Evolutionary conservation across 2,113 vertebrate genomes (phyloP), one percentile per base, ranked within the genome.

Genomic region (Nibea albiflora): DNA sequence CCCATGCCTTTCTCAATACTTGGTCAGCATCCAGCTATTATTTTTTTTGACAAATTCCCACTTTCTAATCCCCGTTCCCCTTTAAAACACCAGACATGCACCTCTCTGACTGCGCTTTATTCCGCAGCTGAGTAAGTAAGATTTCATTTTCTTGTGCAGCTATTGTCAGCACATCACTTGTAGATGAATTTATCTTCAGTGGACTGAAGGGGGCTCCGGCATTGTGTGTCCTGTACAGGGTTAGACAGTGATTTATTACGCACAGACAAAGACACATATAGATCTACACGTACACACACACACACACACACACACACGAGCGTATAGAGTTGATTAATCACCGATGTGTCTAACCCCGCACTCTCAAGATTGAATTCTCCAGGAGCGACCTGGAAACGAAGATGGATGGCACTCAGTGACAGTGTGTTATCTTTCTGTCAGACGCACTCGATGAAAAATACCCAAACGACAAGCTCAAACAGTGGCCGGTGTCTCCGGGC

Each of bases 361-460:
- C 90, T 89, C 90, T 88, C 28, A 15, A 88, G 90, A 88, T 85
- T 92, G 88, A 91, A 92, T 93, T 93, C 83, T 88, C 83, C 80
- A 57, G 84, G 63, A 91, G 90, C 69, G 44, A 87, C 88, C 80
- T 88, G 90, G 90, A 89, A 90, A 93, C 81, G 57, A 92, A 93
- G 92, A 94, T 78, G 85, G 89, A 93, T 90, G 89, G 62, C 24
- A 9, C 76, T 46, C 66, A 6, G 60, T 87, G 92, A 90, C 89
- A 83, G 76, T n/a, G 53, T 86, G 90, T 92, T 93, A 93, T 93
- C 88, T 92, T 85, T 92, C 80, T 87, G 92, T 92, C 92, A 85
- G 89, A 66, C 58, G 2, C 89, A 78, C 82, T 88, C 24, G 46
- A 80, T 93, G 90, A 93, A 84, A 92, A 92, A 93, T 87, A 74